Evolutionary conservation across 2,888 invertebrate species (phyloP), one percentile per base, ranked within the genome.

Genomic region (Melipona bicolor): DNA sequence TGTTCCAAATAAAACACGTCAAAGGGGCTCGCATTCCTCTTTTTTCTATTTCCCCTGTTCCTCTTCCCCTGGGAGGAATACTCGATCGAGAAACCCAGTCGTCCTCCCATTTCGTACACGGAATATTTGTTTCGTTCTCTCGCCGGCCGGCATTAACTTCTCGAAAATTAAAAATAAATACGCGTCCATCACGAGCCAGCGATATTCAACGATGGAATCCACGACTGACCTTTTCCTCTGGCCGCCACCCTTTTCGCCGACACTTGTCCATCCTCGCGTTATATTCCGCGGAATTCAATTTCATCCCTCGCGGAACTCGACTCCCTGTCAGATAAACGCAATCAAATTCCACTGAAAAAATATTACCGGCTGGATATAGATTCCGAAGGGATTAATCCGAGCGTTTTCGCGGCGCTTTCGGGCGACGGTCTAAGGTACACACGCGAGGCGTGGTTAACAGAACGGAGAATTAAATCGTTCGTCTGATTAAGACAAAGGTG

Each of bases 341-440:
- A 80, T 77, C 67, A 77, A 83, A 77, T 77, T 83, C 43, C 32
- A 15, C n/a, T 43, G 83, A 68, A 83, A 83, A 79, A 78, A 75
- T 83, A 79, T 83, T 49, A 49, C 64, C 43, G 6, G 13, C 19
- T 9, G 21, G 19, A 49, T 70, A 15, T 70, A 68, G 43, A 43
- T 36, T 24, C 49, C 9, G 36, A 24, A 19, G 21, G 9, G 52
- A 43, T 11, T 77, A 69, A 83, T 81, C 62, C 56, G 9, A 1
- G 43, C 56, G 11, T 24, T 17, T 24, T 54, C 54, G 5, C 19
- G 4, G 3, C 36, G 2, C 21, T 36, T 36, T 32, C 21, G 32
- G 36, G 17, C 43, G 36, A 49, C 19, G 27, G 21, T 50, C 59
- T 32, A 52, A 72, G 49, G 24, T 69, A 54, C 36, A 49, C 61